These are phyloP conservation scores for Machimus rusticus DNA, from an alignment of 2,888 invertebrate genomes.

Conservation along the genomic window DNA sequence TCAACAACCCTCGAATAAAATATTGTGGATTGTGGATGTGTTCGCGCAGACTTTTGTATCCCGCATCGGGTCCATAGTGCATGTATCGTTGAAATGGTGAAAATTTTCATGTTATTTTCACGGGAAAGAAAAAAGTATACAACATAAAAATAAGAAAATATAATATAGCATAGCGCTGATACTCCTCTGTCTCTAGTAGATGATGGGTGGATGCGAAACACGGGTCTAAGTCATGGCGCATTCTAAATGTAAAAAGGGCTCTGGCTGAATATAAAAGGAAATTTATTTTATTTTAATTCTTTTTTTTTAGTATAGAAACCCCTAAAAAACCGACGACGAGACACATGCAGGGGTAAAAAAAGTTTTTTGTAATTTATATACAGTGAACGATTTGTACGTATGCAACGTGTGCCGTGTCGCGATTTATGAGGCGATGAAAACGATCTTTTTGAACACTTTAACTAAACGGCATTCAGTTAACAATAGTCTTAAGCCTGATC, in stretches of 20 bases:
- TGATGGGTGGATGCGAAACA: slow-evolving; percentile 23
- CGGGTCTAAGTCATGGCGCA: slow-evolving; percentile 33
- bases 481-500: slow-evolving; percentile 4
- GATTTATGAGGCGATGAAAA: background rate
- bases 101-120: slow-evolving; percentile 39
- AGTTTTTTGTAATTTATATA: background rate
- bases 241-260: background rate
- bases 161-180: slow-evolving; percentile 2
- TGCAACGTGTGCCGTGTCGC: background rate
- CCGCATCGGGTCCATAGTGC: background rate
- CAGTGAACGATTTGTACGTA: background rate
- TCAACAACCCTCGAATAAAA: background rate
- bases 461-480: slow-evolving; percentile 7
- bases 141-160: background rate
- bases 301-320: background rate
- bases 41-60: background rate
- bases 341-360: background rate
- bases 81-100: slow-evolving; percentile 27
- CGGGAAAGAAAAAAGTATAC: background rate
- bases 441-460: background rate
- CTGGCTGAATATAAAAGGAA: background rate
- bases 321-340: background rate
- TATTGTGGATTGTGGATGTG: background rate
- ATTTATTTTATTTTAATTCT: too few relatives aligned
- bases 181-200: slow-evolving; percentile 33